phyloP scores from a whole-genome alignment of 2,113 vertebrate genomes.

The Monopterus albus region DNA sequence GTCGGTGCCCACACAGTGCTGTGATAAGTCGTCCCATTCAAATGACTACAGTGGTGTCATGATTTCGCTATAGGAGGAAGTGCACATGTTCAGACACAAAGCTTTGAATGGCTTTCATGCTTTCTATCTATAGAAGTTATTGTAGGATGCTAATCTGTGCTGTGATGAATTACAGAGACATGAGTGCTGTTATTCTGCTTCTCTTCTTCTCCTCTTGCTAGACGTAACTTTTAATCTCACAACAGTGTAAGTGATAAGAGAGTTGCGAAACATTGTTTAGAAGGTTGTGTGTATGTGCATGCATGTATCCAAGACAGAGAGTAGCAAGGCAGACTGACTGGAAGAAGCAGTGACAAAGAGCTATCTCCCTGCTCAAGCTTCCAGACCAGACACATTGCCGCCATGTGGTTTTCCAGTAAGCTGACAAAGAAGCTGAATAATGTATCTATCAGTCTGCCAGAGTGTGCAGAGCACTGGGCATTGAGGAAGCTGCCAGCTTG shows the following conservation, averaged over 20 bases:
- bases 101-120: constrained; percentile 20
- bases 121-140: constrained; percentile 34
- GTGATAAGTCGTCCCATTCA: neutral
- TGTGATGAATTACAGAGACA: constrained; percentile 16
- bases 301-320: neutral
- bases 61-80: neutral
- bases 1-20: neutral
- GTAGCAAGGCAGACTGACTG: constrained; percentile 6
- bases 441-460: constrained; percentile 70
- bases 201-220: constrained; percentile 4
- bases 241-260: constrained; percentile 7
- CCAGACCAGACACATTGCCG: constrained; percentile 54
- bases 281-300: neutral
- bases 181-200: neutral
- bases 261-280: neutral
- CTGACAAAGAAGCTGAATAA: constrained; percentile 77
- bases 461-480: constrained; percentile 58
- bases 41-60: neutral
- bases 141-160: constrained; percentile 25
- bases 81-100: constrained; percentile 6
- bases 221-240: constrained; percentile 28
- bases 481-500: constrained; percentile 70
- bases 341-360: constrained; percentile 22
- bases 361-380: constrained; percentile 36
- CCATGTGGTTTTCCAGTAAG: constrained; percentile 67